These are phyloP conservation scores for Columba guinea DNA, from an alignment of 2,797 vertebrate genomes.

Conservation along the genomic window DNA sequence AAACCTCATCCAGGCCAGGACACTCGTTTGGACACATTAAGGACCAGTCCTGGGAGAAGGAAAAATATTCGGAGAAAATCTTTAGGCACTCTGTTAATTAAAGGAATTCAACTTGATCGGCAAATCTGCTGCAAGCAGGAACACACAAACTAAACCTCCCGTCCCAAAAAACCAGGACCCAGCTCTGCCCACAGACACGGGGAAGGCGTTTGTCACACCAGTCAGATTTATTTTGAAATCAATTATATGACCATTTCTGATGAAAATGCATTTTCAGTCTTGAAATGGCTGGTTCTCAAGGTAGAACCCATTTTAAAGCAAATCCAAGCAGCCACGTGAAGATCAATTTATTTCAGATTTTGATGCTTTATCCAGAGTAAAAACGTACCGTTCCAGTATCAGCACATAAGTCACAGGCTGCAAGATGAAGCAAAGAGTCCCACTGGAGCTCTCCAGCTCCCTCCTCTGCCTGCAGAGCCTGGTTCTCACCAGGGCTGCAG, in stretches of 20 bases:
- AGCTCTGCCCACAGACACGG: neutral
- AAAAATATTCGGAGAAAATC: neutral
- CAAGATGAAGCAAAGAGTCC: neutral
- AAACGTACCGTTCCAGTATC: rapidly evolving
- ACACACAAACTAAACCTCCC: neutral
- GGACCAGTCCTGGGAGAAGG: constrained; percentile 87
- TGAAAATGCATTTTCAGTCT: neutral
- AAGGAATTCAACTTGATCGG: neutral
- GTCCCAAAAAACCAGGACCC: neutral
- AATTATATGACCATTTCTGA: neutral
- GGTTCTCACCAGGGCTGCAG: neutral
- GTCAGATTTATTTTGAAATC: neutral
- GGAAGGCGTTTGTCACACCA: neutral
- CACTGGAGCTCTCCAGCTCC: neutral
- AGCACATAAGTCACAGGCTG: neutral
- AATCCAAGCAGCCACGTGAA: neutral
- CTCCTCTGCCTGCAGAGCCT: neutral
- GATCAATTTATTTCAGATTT: neutral
- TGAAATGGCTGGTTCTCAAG: neutral
- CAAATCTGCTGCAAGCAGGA: neutral
- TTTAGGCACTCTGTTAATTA: neutral
- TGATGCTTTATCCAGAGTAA: neutral
- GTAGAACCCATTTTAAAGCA: neutral
- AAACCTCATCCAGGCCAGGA: constrained; percentile 93
- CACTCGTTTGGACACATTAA: constrained; percentile 96